Evolutionary conservation across 2,797 vertebrate genomes (phyloP), one percentile per base, ranked within the genome.

Genomic region (Tapera naevia): DNA sequence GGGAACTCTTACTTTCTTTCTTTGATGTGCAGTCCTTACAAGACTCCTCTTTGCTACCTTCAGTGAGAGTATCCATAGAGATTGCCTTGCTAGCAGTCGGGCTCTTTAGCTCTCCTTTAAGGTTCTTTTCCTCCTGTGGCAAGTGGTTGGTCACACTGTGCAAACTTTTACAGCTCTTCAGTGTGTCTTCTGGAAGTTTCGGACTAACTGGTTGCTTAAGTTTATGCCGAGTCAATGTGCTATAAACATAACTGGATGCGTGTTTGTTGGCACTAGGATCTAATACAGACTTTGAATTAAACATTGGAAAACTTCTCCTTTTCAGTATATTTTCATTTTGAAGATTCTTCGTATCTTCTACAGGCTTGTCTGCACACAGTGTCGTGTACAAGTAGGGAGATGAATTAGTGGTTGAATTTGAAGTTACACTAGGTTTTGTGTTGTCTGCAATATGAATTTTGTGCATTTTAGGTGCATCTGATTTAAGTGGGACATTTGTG

Each of bases 241-340:
- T 97, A 69, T 99, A 99, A 25, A 97, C 67, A 7, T 98, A 97
- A 67, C 97, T 96, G 62, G 97, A 97, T 35, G 96, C 17, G 75
- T 98, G 97, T 82, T 97, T 98, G 70, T 94, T 97, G 22, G 95
- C 91, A 86, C 85, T 88, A 13, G 97, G 97, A 81, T 96, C 96
- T 71, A 97, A 37, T 71, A 97, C 96, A 69, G 96, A 97, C 74
- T 96, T 97, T 18, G 97, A 96, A 66, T 98, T 97, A 96, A 98
- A 98, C 85, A 98, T 97, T 32, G 99, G 99, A 71, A 98, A 96
- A 97, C 98, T 99, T 88, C 98, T 97, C 70, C 98, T 98, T 95
- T 98, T 99, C 28, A 98, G 85, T 24, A 98, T 88, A 76, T 95
- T 98, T 45, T 99, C 98, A n/a, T 98, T 97, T 89, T 96, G 94